Evolutionary conservation across 1,140 invertebrate species (phyloP), one percentile per base, ranked within the genome.

Genomic region (Pogonognathellus flavescens): DNA sequence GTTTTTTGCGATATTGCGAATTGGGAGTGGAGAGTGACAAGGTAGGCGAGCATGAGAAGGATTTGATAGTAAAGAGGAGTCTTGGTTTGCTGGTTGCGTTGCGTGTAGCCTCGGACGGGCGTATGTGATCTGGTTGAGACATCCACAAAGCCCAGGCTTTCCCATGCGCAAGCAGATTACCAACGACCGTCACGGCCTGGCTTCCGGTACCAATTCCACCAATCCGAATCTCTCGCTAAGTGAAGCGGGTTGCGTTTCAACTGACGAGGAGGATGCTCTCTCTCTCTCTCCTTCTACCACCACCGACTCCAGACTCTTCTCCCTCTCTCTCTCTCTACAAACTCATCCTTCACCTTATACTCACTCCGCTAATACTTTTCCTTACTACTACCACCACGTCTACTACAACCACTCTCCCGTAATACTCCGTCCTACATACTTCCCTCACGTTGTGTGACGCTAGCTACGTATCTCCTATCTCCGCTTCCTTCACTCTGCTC

Each of bases 171-270:
- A 62, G 66, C 60, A 66, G 83, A 87, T 84, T 86, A 87, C 85
- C 82, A 20, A 76, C 83, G 82, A 83, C 86, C 85, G 86, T 87
- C 76, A 87, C 86, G 87, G 86, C 86, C 84, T 84, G 66, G 86
- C 88, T 88, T 88, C 88, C 88, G 88, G 88, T 88, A 18, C 16
- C 53, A 57, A 70, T 14, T 84, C 60, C 50, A 84, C 88, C 88
- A 88, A 88, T 88, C 60, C 62, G 83, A 53, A 83, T 57, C 55
- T 50, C 20, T 80, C 31, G 66, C 80, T 82, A 31, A 62, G 70
- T 49, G 66, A 83, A 86, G 82, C 83, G 86, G 86, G 82, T 84
- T 80, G 50, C 84, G 62, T 52, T 31, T 80, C 70, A 76, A 25
- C 83, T 76, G 70, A 13, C 53, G 53, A 76, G 70, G 70, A 76